Base-by-base conservation (phyloP, 2,888 invertebrate genomes). In the Metacarcinus magister region DNA sequence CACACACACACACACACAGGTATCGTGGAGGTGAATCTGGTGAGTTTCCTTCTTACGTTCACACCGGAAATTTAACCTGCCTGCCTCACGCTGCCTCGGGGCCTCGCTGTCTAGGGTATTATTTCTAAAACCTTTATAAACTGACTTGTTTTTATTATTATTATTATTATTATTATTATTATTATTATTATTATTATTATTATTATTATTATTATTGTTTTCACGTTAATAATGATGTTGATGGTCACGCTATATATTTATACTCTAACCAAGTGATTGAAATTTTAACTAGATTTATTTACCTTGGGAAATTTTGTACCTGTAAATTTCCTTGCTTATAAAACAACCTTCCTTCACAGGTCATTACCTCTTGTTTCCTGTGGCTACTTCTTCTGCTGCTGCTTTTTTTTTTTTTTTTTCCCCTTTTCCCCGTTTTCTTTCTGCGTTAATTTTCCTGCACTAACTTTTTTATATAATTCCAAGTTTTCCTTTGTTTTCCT, bases 41-140 rank as follows among this genome's bases (percentile, higher is more conserved):
- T 4, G 67, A 0, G n/a, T 67, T 67, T 67, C 67, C 67, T 67
- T 67, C 67, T 67, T 19, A 67, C 19, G n/a, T 67, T 67, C 23
- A 67, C n/a, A n/a, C 67, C 67, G 67, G 67, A 67, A 67, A 67
- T 67, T 67, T 67, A 67, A 67, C 67, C 67, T 67, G 67, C 67
- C 67, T 23, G 5, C 67, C 67, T 67, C n/a, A 4, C 67, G 67
- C n/a, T 4, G 67, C 67, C 67, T 67, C 67, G 67, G 13, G 67
- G n/a, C n/a, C n/a, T 23, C 67, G 23, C 7, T n/a, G 5, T 48
- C n/a, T 67, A n/a, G 7, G 7, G n/a, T n/a, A 54, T n/a, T 67
- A n/a, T 67, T n/a, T 67, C n/a, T n/a, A n/a, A n/a, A 67, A 23
- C 23, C n/a, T 3, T 67, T 67, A 39, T 67, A n/a, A n/a, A 67